Conservation (phyloP, 64 coral and sea anemone genomes). For the Stichodactyla mertensii region DNA sequence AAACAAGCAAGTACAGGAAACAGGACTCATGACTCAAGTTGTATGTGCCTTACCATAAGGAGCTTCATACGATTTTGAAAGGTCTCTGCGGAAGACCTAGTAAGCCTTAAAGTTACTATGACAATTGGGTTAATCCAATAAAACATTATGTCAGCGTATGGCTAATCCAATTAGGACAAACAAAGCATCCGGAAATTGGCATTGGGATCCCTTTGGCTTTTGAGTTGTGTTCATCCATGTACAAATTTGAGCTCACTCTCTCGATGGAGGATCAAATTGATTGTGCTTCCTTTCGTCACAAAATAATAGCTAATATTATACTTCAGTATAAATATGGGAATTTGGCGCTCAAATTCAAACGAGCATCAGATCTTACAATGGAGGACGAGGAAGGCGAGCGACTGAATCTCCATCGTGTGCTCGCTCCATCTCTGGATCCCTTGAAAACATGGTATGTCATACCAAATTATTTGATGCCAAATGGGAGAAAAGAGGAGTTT, state of each 20-base stretch:
- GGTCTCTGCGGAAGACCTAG: neutral
- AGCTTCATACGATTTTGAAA: neutral
- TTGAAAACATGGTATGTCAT: neutral
- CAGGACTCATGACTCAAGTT: no score
- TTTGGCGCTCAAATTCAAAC: conserved; percentile 3
- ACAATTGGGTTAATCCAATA: neutral
- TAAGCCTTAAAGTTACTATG: neutral
- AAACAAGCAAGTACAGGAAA: no score
- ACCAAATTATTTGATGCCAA: neutral
- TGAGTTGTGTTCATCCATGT: neutral
- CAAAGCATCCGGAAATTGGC: no score
- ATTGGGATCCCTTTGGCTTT: neutral
- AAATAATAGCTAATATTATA: neutral
- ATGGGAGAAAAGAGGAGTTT: neutral
- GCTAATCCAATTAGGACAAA: no score
- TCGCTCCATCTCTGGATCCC: neutral
- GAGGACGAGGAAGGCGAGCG: neutral
- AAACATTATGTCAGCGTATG: neutral
- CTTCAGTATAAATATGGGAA: neutral
- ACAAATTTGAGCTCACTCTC: neutral
- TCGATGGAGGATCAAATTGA: neutral
- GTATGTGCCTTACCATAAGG: no score
- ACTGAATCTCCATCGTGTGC: neutral
- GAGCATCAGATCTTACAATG: neutral
- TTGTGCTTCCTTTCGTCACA: neutral